Evolutionary conservation across 2,888 invertebrate species (phyloP).

Genomic region (Rotaria magnacalcarata): DNA sequence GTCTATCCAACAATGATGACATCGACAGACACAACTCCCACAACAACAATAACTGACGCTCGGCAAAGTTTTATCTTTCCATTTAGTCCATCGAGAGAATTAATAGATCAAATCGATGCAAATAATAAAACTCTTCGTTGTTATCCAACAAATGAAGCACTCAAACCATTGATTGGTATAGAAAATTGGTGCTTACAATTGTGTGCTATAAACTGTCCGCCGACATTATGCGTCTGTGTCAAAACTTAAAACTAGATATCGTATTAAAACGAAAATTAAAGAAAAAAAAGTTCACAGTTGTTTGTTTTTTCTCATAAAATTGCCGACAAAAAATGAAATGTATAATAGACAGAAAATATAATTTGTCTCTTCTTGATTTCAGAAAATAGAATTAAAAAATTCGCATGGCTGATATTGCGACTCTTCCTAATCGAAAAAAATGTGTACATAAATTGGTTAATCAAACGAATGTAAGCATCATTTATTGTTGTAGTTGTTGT

Average conservation of each 20-base stretch:
- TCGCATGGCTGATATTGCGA: not conserved
- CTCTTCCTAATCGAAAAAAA: not conserved
- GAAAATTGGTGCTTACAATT: constrained; percentile 16
- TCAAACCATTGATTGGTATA: not conserved
- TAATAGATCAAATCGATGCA: not conserved
- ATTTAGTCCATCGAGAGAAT: not conserved
- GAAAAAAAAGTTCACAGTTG: not conserved
- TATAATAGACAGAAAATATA: not conserved
- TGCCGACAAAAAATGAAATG: too few relatives aligned
- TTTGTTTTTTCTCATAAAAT: not conserved
- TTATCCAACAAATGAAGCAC: constrained; percentile 14
- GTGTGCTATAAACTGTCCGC: constrained; percentile 10
- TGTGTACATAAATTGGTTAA: not conserved
- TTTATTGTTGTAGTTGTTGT: not conserved
- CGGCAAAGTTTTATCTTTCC: not conserved
- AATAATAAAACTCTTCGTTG: not conserved
- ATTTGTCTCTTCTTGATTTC: not conserved
- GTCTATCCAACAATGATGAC: not conserved
- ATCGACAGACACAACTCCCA: too few relatives aligned
- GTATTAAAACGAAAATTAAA: not conserved
- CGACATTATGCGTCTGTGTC: not conserved
- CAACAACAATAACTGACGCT: not conserved
- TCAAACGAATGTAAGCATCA: not conserved
- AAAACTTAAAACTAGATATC: not conserved
- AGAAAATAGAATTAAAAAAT: not conserved